Conservation (phyloP, 2,113 vertebrate species). For the Aptenodytes forsteri region DNA sequence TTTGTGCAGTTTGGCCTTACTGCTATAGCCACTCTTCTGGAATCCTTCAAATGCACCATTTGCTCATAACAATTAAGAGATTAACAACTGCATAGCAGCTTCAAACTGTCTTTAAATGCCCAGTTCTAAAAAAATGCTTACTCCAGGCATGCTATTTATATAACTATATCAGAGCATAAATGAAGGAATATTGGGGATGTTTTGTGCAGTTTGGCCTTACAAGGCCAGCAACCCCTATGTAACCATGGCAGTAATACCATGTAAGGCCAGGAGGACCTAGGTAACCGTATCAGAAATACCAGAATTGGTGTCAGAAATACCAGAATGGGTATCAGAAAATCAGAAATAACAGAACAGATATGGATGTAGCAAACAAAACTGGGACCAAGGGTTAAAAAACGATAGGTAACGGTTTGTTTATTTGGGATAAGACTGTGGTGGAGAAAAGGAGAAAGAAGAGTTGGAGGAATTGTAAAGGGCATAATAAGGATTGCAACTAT, state of each 20-base stretch:
- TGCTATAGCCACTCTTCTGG: no score
- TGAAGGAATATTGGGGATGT: not conserved
- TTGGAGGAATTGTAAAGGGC: not conserved
- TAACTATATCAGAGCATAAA: not conserved
- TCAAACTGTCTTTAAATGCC: no score
- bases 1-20: not conserved
- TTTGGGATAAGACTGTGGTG: not conserved
- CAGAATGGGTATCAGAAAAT: not conserved
- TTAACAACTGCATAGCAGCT: no score
- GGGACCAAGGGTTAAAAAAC: not conserved
- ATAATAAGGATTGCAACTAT: not conserved
- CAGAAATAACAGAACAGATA: not conserved
- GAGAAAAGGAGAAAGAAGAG: not conserved
- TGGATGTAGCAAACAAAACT: not conserved
- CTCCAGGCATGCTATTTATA: not conserved
- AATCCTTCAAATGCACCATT: no score
- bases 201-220: not conserved
- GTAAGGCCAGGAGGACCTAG: not conserved
- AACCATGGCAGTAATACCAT: not conserved
- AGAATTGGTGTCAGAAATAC: not conserved
- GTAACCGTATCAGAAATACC: not conserved
- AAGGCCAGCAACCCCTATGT: not conserved
- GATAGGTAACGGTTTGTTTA: not conserved
- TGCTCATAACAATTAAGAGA: no score
- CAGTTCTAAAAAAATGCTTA: no score